A percentile compares a stretch with the other conserved stretches of the same genome.
Evolutionary conservation across 2,888 invertebrate genomes (phyloP).

Genomic region (Drosophila rellima): DNA sequence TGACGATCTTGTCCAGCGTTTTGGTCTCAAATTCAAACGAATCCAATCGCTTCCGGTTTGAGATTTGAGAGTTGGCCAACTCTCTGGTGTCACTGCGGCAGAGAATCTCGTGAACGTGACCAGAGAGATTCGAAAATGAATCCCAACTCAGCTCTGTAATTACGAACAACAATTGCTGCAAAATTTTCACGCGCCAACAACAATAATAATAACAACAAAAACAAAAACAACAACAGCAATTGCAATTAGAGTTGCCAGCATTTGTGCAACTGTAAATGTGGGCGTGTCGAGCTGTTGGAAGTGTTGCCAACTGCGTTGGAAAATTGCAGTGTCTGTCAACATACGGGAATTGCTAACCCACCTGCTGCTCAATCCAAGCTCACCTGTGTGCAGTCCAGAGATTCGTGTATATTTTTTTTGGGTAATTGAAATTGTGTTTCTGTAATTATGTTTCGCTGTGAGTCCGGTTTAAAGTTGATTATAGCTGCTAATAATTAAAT

Average conservation of each 20-base stretch:
- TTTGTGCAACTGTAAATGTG: constrained; percentile 52
- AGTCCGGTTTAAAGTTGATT: constrained; percentile 1
- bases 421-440: constrained; percentile 68
- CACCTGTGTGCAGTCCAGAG: constrained; percentile 13
- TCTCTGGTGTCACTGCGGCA: constrained; percentile 45
- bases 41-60: constrained; percentile 55
- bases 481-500: constrained; percentile 33
- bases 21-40: neutral
- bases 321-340: constrained; percentile 65
- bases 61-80: constrained; percentile 7
- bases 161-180: constrained; percentile 47
- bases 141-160: constrained; percentile 23
- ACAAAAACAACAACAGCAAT: constrained; percentile 29
- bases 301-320: constrained; percentile 34
- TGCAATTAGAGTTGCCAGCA: constrained; percentile 45
- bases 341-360: constrained; percentile 29
- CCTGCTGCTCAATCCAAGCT: constrained; percentile 20
- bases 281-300: constrained; percentile 53
- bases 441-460: constrained; percentile 41
- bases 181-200: constrained; percentile 60
- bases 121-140: constrained; percentile 25
- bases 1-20: constrained; percentile 34
- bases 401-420: constrained; percentile 3
- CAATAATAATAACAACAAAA: constrained; percentile 29
- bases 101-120: constrained; percentile 72